Evolutionary conservation across 2,797 vertebrate genomes (phyloP), one percentile per base, ranked within the genome.

Genomic region (Graptemys geographica): DNA sequence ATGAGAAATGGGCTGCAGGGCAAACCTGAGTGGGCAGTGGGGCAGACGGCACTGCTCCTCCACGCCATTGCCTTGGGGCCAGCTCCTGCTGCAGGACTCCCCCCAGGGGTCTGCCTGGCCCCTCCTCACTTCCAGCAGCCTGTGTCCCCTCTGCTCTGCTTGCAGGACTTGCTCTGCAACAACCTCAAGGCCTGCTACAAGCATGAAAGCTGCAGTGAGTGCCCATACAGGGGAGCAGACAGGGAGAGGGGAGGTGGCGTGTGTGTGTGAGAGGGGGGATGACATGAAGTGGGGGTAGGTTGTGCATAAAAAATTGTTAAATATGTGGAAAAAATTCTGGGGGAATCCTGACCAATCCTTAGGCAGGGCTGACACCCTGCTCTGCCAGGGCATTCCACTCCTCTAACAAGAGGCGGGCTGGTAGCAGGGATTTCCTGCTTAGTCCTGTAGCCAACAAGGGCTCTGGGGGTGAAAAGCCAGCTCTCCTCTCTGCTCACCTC

Each of bases 341-440:
- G 65, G 9, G 65, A 37, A 37, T 19, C 72, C 5, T 74, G 7
- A 33, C 49, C 53, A 84, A 44, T 81, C 15, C 55, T 81, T 51
- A 44, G 52, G 19, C 57, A 37, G 4, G 33, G 15, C 44, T 89
- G 12, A 1, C 47, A 33, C 79, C 21, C 52, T 93, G 56, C 5
- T 27, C 37, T 11, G 12, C 37, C 52, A 47, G 3, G 15, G 16
- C 81, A 21, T 33, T 59, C 4, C 2, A 49, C 18, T 1, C 41
- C 23, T 37, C 7, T 0, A 1, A 57, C 0, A 0, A 51, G 44
- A 41, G 53, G 44, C 11, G 11, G 27, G 13, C 78, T 59, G 51
- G 59, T 59, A 83, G 62, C 47, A 85, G 55, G 0, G 0, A 33
- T 81, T 83, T 83, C 44, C 84, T 83, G n/a, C 37, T 33, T 81